Evolutionary conservation across 37 sponge, comb jelly and placozoan genomes (phyloP), one percentile per base, ranked within the genome.

Genomic region (Aplysina aerophoba): DNA sequence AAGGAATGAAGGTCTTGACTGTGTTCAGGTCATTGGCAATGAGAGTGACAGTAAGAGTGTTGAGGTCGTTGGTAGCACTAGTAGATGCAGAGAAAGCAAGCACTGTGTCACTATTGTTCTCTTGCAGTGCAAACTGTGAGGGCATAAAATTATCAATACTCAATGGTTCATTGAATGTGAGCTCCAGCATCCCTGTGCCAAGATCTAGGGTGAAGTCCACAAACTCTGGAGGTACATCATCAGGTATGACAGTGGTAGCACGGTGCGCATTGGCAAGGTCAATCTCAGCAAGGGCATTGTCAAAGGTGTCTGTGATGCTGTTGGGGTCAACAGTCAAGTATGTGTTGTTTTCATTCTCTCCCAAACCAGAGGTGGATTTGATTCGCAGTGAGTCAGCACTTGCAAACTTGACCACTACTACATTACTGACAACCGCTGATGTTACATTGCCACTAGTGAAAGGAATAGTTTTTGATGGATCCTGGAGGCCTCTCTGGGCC

Each of bases 121-220:
- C 81, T n/a, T 19, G 59, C 22, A 92, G 69, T 28, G 73, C 36
- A 39, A 92, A 83, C 12, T 62, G 53, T 83, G 30, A 31, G 22
- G 59, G 55, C 44, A 67, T 20, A 15, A 87, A 33, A 0, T 61
- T 27, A 12, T 85, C 24, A 22, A 86, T 31, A 79, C 57, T 41
- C 36, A 94, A 55, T 73, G 93, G 90, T 75, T 97, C 94, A 64
- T 89, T 77, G 74, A 94, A 97, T 30, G 85, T 87, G 0, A 94
- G 81, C 21, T 83, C 57, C 54, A 94, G 62, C 12, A 80, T 44
- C 15, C 93, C 91, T 27, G 82, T 73, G 53, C 91, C 85, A 27
- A 97, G 74, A 80, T 97, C 91, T 16, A 94, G 72, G 64, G 82
- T 54, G 35, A 63, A 88, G 21, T 77, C 56, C 0, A 92, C 77